Evolutionary conservation across 2,113 vertebrate species (phyloP).

Genomic region (Meleagris gallopavo): DNA sequence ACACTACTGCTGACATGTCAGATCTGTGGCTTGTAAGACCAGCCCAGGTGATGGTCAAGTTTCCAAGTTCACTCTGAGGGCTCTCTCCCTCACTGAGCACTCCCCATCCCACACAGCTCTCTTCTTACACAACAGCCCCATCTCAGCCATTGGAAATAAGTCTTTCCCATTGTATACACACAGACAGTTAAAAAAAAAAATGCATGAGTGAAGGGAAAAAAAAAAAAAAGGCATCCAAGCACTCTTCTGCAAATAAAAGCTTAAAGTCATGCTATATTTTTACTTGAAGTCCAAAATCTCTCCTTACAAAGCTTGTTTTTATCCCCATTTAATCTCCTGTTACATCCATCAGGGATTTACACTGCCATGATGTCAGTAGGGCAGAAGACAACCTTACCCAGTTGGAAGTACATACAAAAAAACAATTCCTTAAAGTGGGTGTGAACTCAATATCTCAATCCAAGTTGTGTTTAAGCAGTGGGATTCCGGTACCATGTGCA

Average conservation of each 20-base stretch:
- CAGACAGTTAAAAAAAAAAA: background rate
- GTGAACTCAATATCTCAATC: background rate
- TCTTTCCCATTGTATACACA: background rate
- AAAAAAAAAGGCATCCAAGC: background rate
- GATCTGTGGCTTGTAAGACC: background rate
- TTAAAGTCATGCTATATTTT: background rate
- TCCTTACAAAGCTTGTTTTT: background rate
- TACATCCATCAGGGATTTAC: background rate
- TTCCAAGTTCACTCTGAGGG: background rate
- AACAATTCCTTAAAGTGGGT: background rate
- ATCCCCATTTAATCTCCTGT: background rate
- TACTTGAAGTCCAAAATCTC: background rate
- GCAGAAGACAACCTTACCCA: background rate
- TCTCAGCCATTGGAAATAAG: background rate
- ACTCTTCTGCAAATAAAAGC: background rate
- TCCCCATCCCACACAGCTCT: background rate
- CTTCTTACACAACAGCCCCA: background rate
- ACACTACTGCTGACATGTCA: no score
- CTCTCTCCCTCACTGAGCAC: background rate
- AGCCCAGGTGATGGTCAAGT: background rate
- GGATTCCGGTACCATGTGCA: background rate
- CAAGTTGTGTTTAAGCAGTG: background rate
- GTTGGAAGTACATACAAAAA: background rate
- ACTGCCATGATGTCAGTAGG: background rate
- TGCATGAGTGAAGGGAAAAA: background rate